Conservation (phyloP, 1,140 invertebrate genomes). For the Caenorhabditis inopinata region DNA sequence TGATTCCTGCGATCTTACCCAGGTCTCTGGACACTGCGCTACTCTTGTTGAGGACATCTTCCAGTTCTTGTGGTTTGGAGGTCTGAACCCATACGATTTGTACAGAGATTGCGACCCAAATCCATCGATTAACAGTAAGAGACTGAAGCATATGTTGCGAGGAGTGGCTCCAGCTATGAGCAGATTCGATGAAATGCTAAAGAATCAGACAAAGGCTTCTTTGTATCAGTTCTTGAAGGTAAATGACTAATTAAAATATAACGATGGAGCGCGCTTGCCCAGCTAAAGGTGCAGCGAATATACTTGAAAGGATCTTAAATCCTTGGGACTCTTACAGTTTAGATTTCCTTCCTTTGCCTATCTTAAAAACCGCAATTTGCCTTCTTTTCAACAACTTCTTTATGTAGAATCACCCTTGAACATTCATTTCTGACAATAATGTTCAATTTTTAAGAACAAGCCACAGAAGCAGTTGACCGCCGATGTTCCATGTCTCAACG, state of each 20-base stretch:
- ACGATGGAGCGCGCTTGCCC: too few relatives aligned
- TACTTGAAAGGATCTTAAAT: too few relatives aligned
- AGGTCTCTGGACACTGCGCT: constrained; percentile 58
- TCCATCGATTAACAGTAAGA: constrained; percentile 56
- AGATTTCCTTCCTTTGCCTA: too few relatives aligned
- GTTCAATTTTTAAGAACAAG: constrained; percentile 2
- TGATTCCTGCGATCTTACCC: constrained; percentile 62
- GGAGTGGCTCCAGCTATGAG: constrained; percentile 39
- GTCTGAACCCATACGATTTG: constrained; percentile 63
- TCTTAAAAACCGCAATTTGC: too few relatives aligned
- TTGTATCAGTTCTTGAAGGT: constrained; percentile 25
- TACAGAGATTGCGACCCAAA: constrained; percentile 66
- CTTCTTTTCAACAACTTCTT: too few relatives aligned
- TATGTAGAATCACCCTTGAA: too few relatives aligned
- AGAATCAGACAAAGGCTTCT: constrained; percentile 31
- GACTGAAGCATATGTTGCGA: constrained; percentile 50
- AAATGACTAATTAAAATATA: too few relatives aligned
- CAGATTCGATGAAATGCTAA: constrained; percentile 30
- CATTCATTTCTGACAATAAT: too few relatives aligned
- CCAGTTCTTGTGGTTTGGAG: constrained; percentile 65
- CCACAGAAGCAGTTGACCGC: constrained; percentile 39
- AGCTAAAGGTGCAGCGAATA: too few relatives aligned
- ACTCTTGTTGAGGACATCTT: constrained; percentile 64
- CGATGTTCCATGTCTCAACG: constrained; percentile 63
- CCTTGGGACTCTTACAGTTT: too few relatives aligned